Percentiles rank a stretch among this genome's conserved stretches.
Conservation (phyloP, 2,113 vertebrate genomes). For the Steatornis caripensis region DNA sequence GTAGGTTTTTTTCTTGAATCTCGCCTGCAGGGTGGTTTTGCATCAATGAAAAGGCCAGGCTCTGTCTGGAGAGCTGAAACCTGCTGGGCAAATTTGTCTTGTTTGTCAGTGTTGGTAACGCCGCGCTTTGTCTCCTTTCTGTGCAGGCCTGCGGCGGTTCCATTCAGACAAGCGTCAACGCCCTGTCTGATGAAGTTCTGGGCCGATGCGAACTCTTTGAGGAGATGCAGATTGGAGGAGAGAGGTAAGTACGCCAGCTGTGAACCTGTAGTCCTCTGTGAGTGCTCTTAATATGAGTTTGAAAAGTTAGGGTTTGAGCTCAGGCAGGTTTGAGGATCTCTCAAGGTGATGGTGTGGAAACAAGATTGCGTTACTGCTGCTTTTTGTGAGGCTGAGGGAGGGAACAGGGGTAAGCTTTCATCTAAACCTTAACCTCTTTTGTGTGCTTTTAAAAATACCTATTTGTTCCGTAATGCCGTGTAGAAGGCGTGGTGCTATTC, state of each 20-base stretch:
- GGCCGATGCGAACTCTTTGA: conserved; percentile 92
- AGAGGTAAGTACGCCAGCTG: conserved; percentile 75
- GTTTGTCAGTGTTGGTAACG: neutral
- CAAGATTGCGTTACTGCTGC: neutral
- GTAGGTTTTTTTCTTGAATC: neutral
- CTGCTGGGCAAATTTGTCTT: neutral
- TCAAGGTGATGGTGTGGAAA: neutral
- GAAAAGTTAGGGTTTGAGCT: neutral
- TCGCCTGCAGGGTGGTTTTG: neutral
- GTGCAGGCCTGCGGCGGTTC: conserved; percentile 93
- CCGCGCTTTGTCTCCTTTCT: neutral
- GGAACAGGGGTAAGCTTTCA: neutral
- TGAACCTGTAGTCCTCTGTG: neutral
- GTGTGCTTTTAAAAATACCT: rapidly evolving
- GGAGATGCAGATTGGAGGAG: conserved; percentile 93
- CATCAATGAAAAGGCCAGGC: neutral
- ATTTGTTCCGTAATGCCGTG: neutral
- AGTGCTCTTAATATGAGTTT: rapidly evolving
- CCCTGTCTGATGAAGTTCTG: conserved; percentile 83
- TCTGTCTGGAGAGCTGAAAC: neutral
- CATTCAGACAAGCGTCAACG: conserved; percentile 91
- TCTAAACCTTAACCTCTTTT: neutral
- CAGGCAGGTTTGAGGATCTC: neutral
- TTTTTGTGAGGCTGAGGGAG: neutral
- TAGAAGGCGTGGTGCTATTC: neutral